Conservation (phyloP, 2,888 invertebrate genomes). For the Stratiomys singularior region DNA sequence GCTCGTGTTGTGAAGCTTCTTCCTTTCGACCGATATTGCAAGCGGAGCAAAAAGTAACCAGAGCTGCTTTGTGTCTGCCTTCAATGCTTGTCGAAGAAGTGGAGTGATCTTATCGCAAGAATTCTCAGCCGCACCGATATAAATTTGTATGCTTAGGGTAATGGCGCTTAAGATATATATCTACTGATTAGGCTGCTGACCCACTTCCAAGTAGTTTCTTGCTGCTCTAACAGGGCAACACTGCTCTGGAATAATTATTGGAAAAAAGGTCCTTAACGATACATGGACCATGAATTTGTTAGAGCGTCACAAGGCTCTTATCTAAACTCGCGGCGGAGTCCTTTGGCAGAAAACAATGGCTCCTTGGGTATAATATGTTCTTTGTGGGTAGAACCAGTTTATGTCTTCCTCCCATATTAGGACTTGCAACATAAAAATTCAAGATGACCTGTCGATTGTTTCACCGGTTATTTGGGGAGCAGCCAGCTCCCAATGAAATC, state of each 20-base stretch:
- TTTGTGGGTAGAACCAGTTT: slow-evolving; percentile 20
- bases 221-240: no score
- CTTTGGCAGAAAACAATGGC: no score
- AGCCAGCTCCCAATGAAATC: slow-evolving; percentile 16
- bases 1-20: not conserved
- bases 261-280: no score
- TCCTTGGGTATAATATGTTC: no score
- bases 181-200: not conserved
- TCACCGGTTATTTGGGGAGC: not conserved
- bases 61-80: not conserved
- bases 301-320: no score
- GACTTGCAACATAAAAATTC: slow-evolving; percentile 2
- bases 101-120: slow-evolving; percentile 29
- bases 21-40: not conserved
- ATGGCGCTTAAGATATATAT: not conserved
- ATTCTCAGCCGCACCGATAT: slow-evolving; percentile 8
- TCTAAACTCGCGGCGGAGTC: no score
- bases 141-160: slow-evolving; percentile 7
- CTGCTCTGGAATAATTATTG: no score
- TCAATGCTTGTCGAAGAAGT: not conserved
- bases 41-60: not conserved
- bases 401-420: not conserved
- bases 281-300: no score
- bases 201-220: not conserved
- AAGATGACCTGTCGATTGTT: not conserved